These are phyloP conservation scores for Agonopterix subpropinquella DNA, from an alignment of 2,888 invertebrate genomes.

Conservation along the genomic window DNA sequence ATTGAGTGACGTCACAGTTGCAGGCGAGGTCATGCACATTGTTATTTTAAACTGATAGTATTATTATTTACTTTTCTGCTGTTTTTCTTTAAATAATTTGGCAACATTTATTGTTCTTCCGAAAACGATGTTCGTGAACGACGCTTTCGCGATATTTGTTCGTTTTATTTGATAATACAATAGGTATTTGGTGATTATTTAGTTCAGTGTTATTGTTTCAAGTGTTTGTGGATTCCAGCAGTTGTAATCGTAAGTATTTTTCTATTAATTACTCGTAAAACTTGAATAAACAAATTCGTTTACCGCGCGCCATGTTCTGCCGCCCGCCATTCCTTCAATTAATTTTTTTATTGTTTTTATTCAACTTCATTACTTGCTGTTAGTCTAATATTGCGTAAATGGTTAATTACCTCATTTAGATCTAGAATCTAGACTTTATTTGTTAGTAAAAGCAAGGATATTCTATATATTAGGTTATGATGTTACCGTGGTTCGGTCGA, in stretches of 20 bases:
- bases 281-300: constrained; percentile 12
- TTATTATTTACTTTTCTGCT: no score
- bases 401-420: not conserved
- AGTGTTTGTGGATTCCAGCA: constrained; percentile 30
- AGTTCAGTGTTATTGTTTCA: constrained; percentile 28
- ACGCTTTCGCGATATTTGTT: constrained; percentile 42
- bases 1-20: no score
- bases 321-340: constrained; percentile 60
- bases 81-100: constrained; percentile 2
- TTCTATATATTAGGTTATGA: not conserved
- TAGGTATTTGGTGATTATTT: constrained; percentile 26
- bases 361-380: not conserved
- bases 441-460: not conserved
- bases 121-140: constrained; percentile 34
- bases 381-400: no score
- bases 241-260: constrained; percentile 39
- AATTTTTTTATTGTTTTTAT: constrained; percentile 26
- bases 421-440: not conserved
- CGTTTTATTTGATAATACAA: constrained; percentile 32
- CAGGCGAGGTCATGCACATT: no score
- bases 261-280: constrained; percentile 10
- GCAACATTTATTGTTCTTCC: constrained; percentile 30
- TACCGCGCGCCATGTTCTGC: constrained; percentile 50
- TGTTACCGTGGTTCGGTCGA: not conserved
- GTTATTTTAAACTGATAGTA: no score